Evolutionary conservation across 2,888 invertebrate genomes (phyloP).

Genomic region (Hypselothyrea guttata): DNA sequence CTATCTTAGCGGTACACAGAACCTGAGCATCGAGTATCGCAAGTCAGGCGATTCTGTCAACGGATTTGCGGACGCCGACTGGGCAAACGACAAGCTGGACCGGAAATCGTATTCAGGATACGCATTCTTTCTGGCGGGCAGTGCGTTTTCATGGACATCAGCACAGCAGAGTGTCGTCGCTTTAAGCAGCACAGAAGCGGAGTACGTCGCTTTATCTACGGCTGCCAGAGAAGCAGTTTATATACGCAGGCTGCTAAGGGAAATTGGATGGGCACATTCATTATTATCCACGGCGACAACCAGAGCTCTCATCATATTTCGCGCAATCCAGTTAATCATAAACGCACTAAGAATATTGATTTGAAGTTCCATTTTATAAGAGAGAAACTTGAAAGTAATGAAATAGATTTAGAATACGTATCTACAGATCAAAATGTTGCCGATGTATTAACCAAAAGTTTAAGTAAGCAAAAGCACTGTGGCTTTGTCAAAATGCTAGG

Average conservation of each 20-base stretch:
- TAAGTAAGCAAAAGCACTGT: slow-evolving; percentile 5
- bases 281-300: slow-evolving; percentile 16
- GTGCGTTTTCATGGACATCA: slow-evolving; percentile 32
- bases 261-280: slow-evolving; percentile 5
- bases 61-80: slow-evolving; percentile 44
- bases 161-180: slow-evolving; percentile 22
- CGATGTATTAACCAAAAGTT: slow-evolving; percentile 3
- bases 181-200: slow-evolving; percentile 21
- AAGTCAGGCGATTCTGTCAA: slow-evolving; percentile 13
- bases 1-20: slow-evolving; percentile 18
- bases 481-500: slow-evolving; percentile 4
- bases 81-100: slow-evolving; percentile 28
- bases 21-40: slow-evolving; percentile 5
- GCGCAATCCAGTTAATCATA: slow-evolving; percentile 4
- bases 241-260: too few species aligned
- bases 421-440: neutral
- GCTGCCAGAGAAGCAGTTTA: too few species aligned
- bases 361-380: slow-evolving; percentile 1
- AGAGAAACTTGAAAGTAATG: slow-evolving; percentile 3
- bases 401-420: neutral
- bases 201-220: slow-evolving; percentile 14
- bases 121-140: slow-evolving; percentile 23
- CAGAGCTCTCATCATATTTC: slow-evolving; percentile 3
- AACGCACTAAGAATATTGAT: slow-evolving; percentile 6
- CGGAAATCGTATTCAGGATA: slow-evolving; percentile 39